phyloP scores from a whole-genome alignment of 2,888 invertebrate genomes.

The Prionchulus punctatus region DNA sequence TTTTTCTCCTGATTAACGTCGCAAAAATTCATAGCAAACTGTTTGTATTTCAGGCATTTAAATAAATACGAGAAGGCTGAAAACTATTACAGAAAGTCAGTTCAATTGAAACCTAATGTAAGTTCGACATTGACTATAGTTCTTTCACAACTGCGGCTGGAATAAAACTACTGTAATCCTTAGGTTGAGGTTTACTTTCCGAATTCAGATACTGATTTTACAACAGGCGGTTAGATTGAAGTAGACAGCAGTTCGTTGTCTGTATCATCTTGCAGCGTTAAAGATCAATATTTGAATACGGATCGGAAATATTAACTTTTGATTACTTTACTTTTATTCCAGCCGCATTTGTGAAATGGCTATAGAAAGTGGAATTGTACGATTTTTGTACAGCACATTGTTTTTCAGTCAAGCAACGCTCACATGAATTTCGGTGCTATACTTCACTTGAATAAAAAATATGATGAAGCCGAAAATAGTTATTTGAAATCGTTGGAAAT shows the following conservation, averaged over 20 bases:
- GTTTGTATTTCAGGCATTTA: neutral
- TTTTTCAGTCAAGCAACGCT: conserved; percentile 43
- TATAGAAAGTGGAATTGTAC: conserved; percentile 12
- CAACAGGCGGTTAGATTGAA: too few species aligned
- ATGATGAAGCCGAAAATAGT: conserved; percentile 64
- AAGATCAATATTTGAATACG: too few species aligned
- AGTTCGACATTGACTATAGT: neutral
- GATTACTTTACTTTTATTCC: too few species aligned
- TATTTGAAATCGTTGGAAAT: conserved; percentile 68
- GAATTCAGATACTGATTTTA: too few species aligned
- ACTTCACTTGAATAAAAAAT: conserved; percentile 75
- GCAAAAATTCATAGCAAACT: too few species aligned
- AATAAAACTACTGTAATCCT: neutral
- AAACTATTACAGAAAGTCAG: neutral
- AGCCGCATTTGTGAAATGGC: too few species aligned
- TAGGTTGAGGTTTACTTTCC: too few species aligned
- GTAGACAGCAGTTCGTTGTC: too few species aligned
- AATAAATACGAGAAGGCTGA: neutral
- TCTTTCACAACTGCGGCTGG: too few species aligned
- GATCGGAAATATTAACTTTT: too few species aligned
- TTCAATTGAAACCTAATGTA: neutral
- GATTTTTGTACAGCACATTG: conserved; percentile 1
- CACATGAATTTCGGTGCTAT: conserved; percentile 90
- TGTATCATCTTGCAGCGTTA: too few species aligned
- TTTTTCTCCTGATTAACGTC: neutral